These are phyloP conservation scores for Ormyrus labotus DNA, from an alignment of 2,888 invertebrate species.

Conservation along the genomic window DNA sequence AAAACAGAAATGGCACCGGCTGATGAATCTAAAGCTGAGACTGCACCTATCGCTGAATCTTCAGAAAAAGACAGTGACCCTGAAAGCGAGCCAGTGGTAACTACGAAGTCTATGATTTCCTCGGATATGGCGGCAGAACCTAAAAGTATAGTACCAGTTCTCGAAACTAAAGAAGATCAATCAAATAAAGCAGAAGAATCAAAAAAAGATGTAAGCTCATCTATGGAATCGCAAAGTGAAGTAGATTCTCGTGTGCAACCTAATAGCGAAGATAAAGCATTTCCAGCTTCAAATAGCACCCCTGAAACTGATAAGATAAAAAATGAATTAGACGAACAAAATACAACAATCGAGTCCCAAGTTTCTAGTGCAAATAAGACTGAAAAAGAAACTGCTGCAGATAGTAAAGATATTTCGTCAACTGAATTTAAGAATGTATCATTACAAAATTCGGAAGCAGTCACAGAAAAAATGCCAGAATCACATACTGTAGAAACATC, in stretches of 20 bases:
- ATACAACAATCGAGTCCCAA: no score
- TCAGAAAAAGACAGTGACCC: slow-evolving; percentile 37
- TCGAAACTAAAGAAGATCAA: slow-evolving; percentile 63
- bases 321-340: no score
- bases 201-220: neutral
- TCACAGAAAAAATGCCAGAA: neutral
- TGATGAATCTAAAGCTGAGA: slow-evolving; percentile 36
- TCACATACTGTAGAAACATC: neutral
- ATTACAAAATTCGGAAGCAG: neutral
- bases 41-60: slow-evolving; percentile 60
- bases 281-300: no score
- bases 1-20: slow-evolving; percentile 36
- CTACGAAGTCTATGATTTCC: slow-evolving; percentile 50
- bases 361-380: neutral
- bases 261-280: no score
- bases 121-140: slow-evolving; percentile 60
- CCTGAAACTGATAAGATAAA: no score
- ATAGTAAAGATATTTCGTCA: neutral
- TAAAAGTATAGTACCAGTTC: slow-evolving; percentile 54
- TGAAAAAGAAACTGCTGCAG: neutral
- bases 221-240: neutral
- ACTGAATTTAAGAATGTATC: neutral
- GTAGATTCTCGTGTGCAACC: no score
- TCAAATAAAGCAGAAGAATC: slow-evolving; percentile 62
- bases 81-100: slow-evolving; percentile 64